A percentile compares a stretch with the other conserved stretches of the same genome.
phyloP scores from a whole-genome alignment of 2,888 invertebrate species.

The Horisme vitalbata region DNA sequence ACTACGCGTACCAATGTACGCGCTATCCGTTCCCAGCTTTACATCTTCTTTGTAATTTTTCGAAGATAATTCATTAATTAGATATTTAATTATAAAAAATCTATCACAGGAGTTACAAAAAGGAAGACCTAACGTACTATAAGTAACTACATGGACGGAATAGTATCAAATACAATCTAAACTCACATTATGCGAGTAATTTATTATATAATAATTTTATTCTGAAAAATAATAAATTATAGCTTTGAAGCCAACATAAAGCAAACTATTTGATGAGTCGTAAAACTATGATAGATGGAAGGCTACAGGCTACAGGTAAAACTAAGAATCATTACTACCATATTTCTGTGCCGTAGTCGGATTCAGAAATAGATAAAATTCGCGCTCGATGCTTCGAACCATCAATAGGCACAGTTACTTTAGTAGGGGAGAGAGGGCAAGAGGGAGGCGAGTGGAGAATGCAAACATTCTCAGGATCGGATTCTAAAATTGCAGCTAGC shows the following conservation, averaged over 20 bases:
- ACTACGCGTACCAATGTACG: too few species aligned
- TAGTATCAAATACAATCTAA: constrained; percentile 27
- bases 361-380: constrained; percentile 84
- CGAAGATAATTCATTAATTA: constrained; percentile 39
- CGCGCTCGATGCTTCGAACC: constrained; percentile 84
- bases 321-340: constrained; percentile 79
- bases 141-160: constrained; percentile 57
- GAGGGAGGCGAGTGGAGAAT: constrained; percentile 71
- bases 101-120: constrained; percentile 61
- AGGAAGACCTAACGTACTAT: constrained; percentile 58
- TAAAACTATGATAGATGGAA: constrained; percentile 26
- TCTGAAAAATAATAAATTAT: constrained; percentile 18
- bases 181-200: constrained; percentile 15
- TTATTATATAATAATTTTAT: constrained; percentile 20
- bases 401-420: constrained; percentile 85
- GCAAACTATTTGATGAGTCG: constrained; percentile 7
- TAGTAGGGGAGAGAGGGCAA: constrained; percentile 78
- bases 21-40: too few species aligned
- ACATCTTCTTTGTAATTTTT: constrained; percentile 31
- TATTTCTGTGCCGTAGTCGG: constrained; percentile 88
- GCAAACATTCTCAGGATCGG: constrained; percentile 72
- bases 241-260: constrained; percentile 8
- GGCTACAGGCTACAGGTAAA: constrained; percentile 16
- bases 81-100: constrained; percentile 39
- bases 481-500: constrained; percentile 73